Evolutionary conservation across 1,140 invertebrate species (phyloP), one percentile per base, ranked within the genome.

Genomic region (Harpegnathos saltator): DNA sequence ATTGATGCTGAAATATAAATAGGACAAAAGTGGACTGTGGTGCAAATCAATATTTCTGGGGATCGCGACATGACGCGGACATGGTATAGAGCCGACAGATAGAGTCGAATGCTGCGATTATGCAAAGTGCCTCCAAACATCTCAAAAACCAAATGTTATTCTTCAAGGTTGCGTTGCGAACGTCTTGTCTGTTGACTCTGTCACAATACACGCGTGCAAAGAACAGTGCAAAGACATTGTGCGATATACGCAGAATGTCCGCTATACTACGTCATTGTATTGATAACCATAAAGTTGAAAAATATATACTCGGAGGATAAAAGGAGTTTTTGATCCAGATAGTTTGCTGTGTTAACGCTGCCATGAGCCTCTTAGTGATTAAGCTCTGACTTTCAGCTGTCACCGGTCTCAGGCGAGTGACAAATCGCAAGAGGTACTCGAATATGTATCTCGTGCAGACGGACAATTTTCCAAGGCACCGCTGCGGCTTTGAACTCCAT

Each of bases 391-490:
- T 95, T 56, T 95, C 95, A 7, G 95, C 91, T 0, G 94, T 94
- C 73, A 96, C 93, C 0, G 96, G 96, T 56, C 96, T 95, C 14
- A 97, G 92, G 81, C 97, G 95, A 15, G 95, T 95, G 14, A 97
- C 89, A 89, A 97, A 97, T 56, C 96, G 95, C 5, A 97, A 92
- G n/a, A 97, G 90, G 91, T 97, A 97, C 91, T 97, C 97, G 17
- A 97, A 85, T 2, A 97, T 94, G 83, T 96, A 96, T 58, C 95
- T 95, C 56, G 95, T 95, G 71, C 95, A 96, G 94, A 95, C 91
- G 63, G 96, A 93, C 81, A 97, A 91, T 71, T 96, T 96, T 63
- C 95, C 92, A 3, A 97, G 92, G 86, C 96, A 97, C 12, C 95
- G 93, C 24, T 95, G 94, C 3, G 95, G 94, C 82, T 95, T 94